Base-by-base conservation (phyloP, 2,797 vertebrate species). In the Spinibarbus caldwelli region DNA sequence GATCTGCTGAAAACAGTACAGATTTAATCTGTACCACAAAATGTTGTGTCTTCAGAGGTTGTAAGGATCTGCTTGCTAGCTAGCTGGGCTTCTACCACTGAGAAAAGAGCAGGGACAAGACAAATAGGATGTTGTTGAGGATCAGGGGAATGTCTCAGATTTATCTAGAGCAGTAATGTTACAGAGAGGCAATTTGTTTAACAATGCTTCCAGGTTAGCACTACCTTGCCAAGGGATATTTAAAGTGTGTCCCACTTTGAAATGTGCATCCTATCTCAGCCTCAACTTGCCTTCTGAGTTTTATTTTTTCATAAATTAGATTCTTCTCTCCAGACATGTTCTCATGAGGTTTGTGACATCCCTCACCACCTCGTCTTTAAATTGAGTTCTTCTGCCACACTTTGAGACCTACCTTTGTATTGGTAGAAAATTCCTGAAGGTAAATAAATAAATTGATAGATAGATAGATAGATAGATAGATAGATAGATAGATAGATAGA, bases 141-240 rank as follows among this genome's bases (percentile, higher is more conserved):
- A 87, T 86, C 84, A 77, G 66, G 71, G 80, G 62, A 88, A 89
- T 89, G 79, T 88, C 86, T 89, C 29, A 49, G 89, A 72, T 89
- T 86, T 91, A 91, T 89, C 89, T 87, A 76, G 82, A 83, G 87
- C 89, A 80, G 80, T 82, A 76, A 68, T 14, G 83, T 64, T 91
- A 88, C 49, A 91, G 86, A 82, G 83, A 73, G 87, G 87, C 87
- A 92, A 91, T 90, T 92, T 93, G 92, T 93, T 94, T 90, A 92
- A 90, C 89, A 92, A 85, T 91, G 80, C 83, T 88, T 92, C 86
- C 89, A 92, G 92, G 92, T 93, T 93, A 92, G 87, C 49, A 49
- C 87, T 86, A 89, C 80, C 82, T 90, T 87, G 73, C 31, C 80
- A 77, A 70, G 52, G 84, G 88, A 87, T 89, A 84, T 86, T 86